These are phyloP conservation scores for Pardosa pseudoannulata DNA, from an alignment of 2,888 invertebrate genomes.

Conservation along the genomic window DNA sequence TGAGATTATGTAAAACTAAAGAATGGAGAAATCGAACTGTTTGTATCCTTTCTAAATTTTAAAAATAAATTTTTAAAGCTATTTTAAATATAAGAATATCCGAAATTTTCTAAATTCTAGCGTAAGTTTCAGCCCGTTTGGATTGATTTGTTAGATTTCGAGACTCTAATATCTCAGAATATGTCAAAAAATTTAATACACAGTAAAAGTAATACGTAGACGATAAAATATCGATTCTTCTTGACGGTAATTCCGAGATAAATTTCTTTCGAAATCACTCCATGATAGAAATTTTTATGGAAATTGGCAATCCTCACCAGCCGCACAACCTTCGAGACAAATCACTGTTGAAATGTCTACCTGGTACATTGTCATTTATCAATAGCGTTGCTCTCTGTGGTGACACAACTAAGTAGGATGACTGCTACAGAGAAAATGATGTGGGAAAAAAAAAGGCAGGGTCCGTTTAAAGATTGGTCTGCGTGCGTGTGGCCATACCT, in stretches of 20 bases:
- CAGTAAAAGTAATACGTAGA: background rate
- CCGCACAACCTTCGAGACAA: background rate
- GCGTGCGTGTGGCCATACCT: slow-evolving; percentile 60
- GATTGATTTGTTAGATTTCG: background rate
- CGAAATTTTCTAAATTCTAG: no score
- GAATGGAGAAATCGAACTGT: no score
- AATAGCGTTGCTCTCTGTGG: slow-evolving; percentile 9
- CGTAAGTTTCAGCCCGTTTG: no score
- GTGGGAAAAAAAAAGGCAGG: slow-evolving; percentile 3
- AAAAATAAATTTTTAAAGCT: no score
- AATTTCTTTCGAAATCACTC: background rate
- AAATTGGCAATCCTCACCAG: background rate
- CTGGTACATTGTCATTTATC: slow-evolving; percentile 9
- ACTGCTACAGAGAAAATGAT: background rate
- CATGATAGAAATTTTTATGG: background rate
- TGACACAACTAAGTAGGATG: slow-evolving; percentile 9
- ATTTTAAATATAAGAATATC: no score
- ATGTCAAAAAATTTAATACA: background rate
- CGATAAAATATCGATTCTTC: slow-evolving; percentile 25
- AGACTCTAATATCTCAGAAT: background rate
- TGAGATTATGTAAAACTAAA: no score
- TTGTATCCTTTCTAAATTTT: no score
- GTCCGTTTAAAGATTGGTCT: slow-evolving; percentile 57
- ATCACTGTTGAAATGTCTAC: slow-evolving; percentile 1
- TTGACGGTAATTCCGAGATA: background rate